phyloP scores from a whole-genome alignment of 2,888 invertebrate genomes.

The Meta bourneti region DNA sequence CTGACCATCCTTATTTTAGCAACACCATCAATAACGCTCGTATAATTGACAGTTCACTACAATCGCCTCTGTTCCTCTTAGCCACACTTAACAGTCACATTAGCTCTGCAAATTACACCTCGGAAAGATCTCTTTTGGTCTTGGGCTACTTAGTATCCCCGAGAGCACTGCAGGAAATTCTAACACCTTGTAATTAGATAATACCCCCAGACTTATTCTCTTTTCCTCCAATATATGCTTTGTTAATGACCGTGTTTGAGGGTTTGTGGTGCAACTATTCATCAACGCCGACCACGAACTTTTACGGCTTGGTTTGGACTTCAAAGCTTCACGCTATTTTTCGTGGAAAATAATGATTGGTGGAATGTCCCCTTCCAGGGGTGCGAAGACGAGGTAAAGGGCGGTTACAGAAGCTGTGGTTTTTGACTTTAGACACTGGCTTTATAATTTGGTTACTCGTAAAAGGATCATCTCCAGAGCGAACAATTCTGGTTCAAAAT shows the following conservation, averaged over 20 bases:
- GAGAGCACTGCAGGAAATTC: background rate
- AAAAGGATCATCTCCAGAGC: no score
- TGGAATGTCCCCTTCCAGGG: no score
- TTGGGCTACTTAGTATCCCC: slow-evolving; percentile 10
- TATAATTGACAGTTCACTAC: slow-evolving; percentile 29
- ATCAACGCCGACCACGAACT: no score
- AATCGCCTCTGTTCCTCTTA: slow-evolving; percentile 1
- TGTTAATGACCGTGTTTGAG: slow-evolving; percentile 15
- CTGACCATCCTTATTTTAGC: background rate
- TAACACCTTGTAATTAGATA: slow-evolving; percentile 47
- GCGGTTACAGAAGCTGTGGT: no score
- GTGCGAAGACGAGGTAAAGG: no score
- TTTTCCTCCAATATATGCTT: slow-evolving; percentile 61
- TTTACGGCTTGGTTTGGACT: no score
- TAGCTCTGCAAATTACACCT: slow-evolving; percentile 23
- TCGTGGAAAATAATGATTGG: no score
- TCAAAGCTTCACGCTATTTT: no score
- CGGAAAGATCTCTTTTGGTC: background rate
- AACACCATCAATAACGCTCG: slow-evolving; percentile 32
- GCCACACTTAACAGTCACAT: background rate
- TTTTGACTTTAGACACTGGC: no score
- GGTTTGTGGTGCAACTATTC: background rate
- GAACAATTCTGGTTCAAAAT: no score
- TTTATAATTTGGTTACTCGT: no score
- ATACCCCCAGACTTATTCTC: background rate